Conservation (phyloP, 2,888 invertebrate species). For the Lumbricus terrestris region DNA sequence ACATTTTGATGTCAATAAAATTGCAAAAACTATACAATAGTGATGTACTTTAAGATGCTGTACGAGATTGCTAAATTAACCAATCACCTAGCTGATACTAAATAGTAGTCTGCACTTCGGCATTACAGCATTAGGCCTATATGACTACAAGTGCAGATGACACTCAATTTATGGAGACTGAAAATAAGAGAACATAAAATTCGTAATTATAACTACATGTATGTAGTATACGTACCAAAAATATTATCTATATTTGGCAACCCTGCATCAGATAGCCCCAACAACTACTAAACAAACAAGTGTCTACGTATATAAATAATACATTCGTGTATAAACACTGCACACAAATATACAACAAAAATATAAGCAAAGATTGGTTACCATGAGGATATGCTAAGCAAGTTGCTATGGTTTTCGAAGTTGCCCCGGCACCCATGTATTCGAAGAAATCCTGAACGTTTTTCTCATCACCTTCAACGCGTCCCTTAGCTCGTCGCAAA, state of each 20-base stretch:
- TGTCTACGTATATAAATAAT: no score
- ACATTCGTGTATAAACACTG: neutral
- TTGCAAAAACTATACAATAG: no score
- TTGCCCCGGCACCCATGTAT: constrained; percentile 81
- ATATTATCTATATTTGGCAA: neutral
- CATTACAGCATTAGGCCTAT: no score
- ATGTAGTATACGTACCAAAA: no score
- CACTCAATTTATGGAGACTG: neutral
- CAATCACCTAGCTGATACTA: no score
- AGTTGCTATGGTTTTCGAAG: constrained; percentile 91
- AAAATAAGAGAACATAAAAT: neutral
- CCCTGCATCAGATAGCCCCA: neutral
- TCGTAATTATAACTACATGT: no score
- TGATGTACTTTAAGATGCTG: no score
- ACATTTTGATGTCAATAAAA: no score
- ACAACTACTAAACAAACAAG: neutral
- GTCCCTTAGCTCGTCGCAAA: constrained; percentile 22
- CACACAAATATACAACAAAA: neutral
- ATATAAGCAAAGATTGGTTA: constrained; percentile 53
- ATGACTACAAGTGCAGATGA: no score
- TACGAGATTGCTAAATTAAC: no score
- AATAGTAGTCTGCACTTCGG: no score
- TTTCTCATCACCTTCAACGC: neutral
- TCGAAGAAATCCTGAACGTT: constrained; percentile 44
- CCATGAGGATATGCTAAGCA: constrained; percentile 92